These are phyloP conservation scores for Lutjanus argentimaculatus DNA, from an alignment of 2,797 vertebrate species.

Conservation along the genomic window DNA sequence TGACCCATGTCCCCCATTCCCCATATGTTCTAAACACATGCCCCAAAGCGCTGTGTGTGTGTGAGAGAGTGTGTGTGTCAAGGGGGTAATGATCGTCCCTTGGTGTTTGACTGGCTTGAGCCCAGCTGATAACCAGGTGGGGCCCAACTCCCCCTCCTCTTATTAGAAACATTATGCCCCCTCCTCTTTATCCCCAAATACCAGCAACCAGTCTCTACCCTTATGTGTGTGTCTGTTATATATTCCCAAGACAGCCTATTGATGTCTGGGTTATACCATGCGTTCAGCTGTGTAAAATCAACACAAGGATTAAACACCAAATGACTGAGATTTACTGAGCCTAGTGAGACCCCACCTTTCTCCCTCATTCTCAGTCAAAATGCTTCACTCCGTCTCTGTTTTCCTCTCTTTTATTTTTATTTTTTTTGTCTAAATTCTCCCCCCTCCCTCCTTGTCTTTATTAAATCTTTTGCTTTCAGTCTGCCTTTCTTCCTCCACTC, in stretches of 20 bases:
- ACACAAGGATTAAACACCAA: slow-evolving; percentile 79
- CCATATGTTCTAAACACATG: slow-evolving; percentile 82
- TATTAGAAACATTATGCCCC: slow-evolving; percentile 51
- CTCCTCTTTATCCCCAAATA: slow-evolving; percentile 59
- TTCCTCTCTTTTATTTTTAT: slow-evolving; percentile 12
- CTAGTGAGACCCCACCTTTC: slow-evolving; percentile 25
- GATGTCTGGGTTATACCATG: slow-evolving; percentile 68
- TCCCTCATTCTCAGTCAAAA: slow-evolving; percentile 28
- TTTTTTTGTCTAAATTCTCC: slow-evolving; percentile 31
- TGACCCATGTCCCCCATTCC: slow-evolving; percentile 74
- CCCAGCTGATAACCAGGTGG: slow-evolving; percentile 83
- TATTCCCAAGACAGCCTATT: slow-evolving; percentile 75
- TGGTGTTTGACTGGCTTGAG: slow-evolving; percentile 68
- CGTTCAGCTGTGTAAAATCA: slow-evolving; percentile 82
- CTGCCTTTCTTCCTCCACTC: not conserved
- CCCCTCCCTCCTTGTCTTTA: slow-evolving; percentile 16
- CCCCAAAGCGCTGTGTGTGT: slow-evolving; percentile 58
- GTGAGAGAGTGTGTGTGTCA: slow-evolving; percentile 45
- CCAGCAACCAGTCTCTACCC: slow-evolving; percentile 59
- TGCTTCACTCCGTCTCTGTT: not conserved
- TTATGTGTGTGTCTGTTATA: slow-evolving; percentile 40
- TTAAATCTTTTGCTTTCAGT: slow-evolving; percentile 33
- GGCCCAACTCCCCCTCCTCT: slow-evolving; percentile 39
- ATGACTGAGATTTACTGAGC: slow-evolving; percentile 70
- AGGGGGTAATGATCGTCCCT: slow-evolving; percentile 76